A percentile compares a stretch with the other conserved stretches of the same genome.
phyloP scores from a whole-genome alignment of 2,113 vertebrate species.

The Oreotrochilus melanogaster region DNA sequence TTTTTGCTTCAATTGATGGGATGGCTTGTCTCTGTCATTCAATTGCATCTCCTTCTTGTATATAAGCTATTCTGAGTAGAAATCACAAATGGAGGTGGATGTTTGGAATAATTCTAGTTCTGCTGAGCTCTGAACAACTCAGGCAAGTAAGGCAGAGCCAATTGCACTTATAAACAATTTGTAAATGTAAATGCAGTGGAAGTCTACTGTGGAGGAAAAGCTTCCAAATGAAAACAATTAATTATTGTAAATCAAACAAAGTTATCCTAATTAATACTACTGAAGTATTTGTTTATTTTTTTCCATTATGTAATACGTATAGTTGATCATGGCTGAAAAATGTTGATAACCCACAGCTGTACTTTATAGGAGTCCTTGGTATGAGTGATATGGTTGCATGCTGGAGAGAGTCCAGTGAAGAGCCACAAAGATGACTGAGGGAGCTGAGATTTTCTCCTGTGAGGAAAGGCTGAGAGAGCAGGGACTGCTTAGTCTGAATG shows the following conservation, averaged over 20 bases:
- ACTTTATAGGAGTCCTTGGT: background rate
- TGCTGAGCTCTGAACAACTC: background rate
- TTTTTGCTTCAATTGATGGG: background rate
- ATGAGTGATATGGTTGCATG: background rate
- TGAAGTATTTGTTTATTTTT: background rate
- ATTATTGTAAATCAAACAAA: background rate
- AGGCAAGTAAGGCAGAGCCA: background rate
- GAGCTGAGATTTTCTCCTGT: too few species aligned
- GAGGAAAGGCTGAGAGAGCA: too few species aligned
- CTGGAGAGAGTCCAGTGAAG: too few species aligned
- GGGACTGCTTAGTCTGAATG: background rate
- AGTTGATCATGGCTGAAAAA: background rate
- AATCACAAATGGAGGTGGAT: background rate
- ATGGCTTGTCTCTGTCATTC: background rate
- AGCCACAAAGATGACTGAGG: too few species aligned
- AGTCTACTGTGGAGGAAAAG: background rate
- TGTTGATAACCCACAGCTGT: background rate
- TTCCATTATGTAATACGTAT: background rate
- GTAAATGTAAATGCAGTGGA: background rate
- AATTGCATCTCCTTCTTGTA: background rate
- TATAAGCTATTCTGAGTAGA: background rate
- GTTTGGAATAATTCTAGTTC: background rate
- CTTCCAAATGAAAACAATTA: background rate
- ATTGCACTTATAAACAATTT: background rate
- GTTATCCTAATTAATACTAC: background rate